Conservation (phyloP, 2,797 vertebrate species). For the Meriones psammophilus region DNA sequence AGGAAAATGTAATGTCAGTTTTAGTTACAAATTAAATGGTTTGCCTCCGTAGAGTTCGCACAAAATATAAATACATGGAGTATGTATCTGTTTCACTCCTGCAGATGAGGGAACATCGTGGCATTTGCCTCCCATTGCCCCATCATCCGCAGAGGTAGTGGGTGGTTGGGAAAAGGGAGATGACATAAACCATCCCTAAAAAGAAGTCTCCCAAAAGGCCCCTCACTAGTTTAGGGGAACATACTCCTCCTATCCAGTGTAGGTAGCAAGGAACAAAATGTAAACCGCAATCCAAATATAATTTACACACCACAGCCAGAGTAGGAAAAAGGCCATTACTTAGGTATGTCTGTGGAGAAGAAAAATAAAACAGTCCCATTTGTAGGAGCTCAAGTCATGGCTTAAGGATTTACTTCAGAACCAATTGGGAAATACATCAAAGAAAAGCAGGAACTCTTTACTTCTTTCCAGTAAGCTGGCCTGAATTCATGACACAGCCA, state of each 20-base stretch:
- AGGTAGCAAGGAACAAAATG: not conserved
- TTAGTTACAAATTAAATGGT: slow-evolving; percentile 68
- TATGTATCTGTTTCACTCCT: not conserved
- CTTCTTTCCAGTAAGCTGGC: rapidly evolving
- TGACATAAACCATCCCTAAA: not conserved
- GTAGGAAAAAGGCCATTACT: not conserved
- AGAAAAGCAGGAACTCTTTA: not conserved
- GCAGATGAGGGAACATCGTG: not conserved
- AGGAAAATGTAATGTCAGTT: slow-evolving; percentile 38
- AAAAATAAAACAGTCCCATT: not conserved
- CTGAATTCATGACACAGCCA: not conserved
- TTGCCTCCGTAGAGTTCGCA: slow-evolving; percentile 36
- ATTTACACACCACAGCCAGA: not conserved
- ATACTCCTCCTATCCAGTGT: not conserved
- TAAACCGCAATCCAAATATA: not conserved
- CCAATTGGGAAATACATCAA: not conserved
- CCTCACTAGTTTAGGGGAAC: not conserved
- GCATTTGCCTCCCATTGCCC: not conserved
- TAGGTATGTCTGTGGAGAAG: not conserved
- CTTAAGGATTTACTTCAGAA: not conserved
- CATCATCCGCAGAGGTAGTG: not conserved
- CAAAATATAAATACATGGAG: not conserved
- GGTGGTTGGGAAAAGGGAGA: not conserved
- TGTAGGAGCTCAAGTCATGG: not conserved
- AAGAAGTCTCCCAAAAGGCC: not conserved